Conservation (phyloP, 2,113 vertebrate species). For the Cairina moschata region DNA sequence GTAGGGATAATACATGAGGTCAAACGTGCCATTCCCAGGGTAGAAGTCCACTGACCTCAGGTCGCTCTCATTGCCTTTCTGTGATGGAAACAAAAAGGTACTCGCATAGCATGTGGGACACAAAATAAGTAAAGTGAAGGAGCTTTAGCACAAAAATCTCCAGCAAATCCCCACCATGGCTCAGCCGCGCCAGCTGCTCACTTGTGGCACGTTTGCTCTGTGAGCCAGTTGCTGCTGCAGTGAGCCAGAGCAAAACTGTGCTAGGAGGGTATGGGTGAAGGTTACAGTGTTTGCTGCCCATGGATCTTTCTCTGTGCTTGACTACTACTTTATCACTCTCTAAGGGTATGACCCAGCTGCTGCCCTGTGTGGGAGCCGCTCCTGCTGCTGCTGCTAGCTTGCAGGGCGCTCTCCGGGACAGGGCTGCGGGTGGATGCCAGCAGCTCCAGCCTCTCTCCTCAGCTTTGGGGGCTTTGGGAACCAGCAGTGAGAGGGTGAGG, state of each 20-base stretch:
- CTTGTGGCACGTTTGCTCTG: neutral
- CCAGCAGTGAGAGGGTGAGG: accelerated
- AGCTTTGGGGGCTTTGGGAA: neutral
- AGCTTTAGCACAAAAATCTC: neutral
- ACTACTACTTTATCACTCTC: neutral
- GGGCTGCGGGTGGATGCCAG: neutral
- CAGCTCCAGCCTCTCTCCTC: neutral
- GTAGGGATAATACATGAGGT: conserved; percentile 94
- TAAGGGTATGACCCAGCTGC: neutral
- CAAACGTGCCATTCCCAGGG: conserved; percentile 86
- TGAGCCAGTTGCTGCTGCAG: neutral
- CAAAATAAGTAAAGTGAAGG: neutral
- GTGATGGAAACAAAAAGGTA: conserved; percentile 5
- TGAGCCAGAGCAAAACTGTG: accelerated
- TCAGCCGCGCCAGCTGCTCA: neutral
- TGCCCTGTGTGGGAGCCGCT: neutral
- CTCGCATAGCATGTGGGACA: neutral
- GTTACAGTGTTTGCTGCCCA: neutral
- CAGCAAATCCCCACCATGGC: neutral
- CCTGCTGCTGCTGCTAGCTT: neutral
- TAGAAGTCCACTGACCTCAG: conserved; percentile 87
- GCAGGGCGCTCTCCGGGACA: neutral
- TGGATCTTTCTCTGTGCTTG: accelerated
- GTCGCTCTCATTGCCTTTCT: conserved; percentile 88
- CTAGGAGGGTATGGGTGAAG: neutral